Evolutionary conservation across 2,888 invertebrate genomes (phyloP).

Genomic region (Drosophila demipolita): DNA sequence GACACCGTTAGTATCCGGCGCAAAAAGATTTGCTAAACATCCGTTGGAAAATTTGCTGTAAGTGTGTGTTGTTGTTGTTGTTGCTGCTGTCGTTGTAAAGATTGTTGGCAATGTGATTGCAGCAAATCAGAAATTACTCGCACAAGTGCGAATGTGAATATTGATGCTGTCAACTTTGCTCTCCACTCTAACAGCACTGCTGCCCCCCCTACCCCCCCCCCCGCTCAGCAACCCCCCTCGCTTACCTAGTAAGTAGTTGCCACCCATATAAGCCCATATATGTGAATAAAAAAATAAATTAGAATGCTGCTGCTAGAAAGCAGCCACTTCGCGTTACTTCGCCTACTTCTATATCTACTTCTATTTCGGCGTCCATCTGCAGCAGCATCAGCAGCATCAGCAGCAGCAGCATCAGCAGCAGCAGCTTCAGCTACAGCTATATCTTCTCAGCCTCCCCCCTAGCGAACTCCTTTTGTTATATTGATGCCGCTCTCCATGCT

Average conservation of each 20-base stretch:
- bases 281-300: slow-evolving; percentile 4
- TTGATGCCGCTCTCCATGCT: background rate
- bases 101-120: slow-evolving; percentile 69
- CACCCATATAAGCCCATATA: slow-evolving; percentile 7
- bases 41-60: slow-evolving; percentile 67
- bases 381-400: slow-evolving; percentile 14
- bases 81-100: slow-evolving; percentile 53
- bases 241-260: slow-evolving; percentile 36
- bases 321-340: slow-evolving; percentile 74
- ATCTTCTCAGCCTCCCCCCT: background rate
- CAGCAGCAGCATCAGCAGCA: slow-evolving; percentile 21
- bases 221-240: background rate
- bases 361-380: slow-evolving; percentile 1
- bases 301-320: slow-evolving; percentile 14
- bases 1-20: slow-evolving; percentile 75
- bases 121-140: slow-evolving; percentile 80
- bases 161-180: slow-evolving; percentile 52
- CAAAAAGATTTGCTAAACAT: slow-evolving; percentile 76
- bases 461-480: background rate
- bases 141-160: slow-evolving; percentile 82
- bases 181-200: too few relatives aligned
- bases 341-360: slow-evolving; percentile 47
- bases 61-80: slow-evolving; percentile 31
- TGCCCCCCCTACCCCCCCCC: too few relatives aligned
- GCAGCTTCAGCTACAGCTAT: slow-evolving; percentile 8